These are phyloP conservation scores for Anticlea derivata DNA, from an alignment of 2,888 invertebrate species.

Conservation along the genomic window DNA sequence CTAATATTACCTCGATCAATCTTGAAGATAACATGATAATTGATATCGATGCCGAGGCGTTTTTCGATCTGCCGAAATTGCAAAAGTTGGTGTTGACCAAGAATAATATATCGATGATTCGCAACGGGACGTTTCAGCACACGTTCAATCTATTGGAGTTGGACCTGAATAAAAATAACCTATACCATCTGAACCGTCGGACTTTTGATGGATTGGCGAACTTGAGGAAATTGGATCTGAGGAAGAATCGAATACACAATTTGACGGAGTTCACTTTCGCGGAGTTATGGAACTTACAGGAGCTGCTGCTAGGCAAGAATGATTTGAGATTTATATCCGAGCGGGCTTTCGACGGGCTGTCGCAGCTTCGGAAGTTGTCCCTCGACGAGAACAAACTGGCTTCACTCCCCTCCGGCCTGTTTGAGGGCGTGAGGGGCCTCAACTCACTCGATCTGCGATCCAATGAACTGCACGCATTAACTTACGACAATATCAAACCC, in stretches of 20 bases:
- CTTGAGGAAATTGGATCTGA: conserved; percentile 89
- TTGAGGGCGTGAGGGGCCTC: conserved; percentile 89
- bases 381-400: conserved; percentile 91
- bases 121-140: conserved; percentile 92
- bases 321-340: conserved; percentile 89
- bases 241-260: conserved; percentile 89
- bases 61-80: conserved; percentile 88
- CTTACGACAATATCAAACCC: conserved; percentile 89
- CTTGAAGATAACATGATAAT: conserved; percentile 90
- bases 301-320: conserved; percentile 88
- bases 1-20: conserved; percentile 87
- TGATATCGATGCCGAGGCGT: conserved; percentile 89
- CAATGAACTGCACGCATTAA: conserved; percentile 90
- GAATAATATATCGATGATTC: conserved; percentile 93
- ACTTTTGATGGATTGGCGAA: conserved; percentile 91
- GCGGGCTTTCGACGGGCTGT: conserved; percentile 90
- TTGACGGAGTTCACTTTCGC: conserved; percentile 91
- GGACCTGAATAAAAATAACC: conserved; percentile 91
- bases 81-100: conserved; percentile 91
- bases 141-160: conserved; percentile 90
- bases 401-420: conserved; percentile 87
- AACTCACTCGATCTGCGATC: conserved; percentile 90
- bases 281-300: conserved; percentile 89
- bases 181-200: conserved; percentile 89
- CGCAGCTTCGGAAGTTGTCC: conserved; percentile 87